Base-by-base conservation (phyloP, 2,888 invertebrate genomes). In the Lamellibrachia columna region DNA sequence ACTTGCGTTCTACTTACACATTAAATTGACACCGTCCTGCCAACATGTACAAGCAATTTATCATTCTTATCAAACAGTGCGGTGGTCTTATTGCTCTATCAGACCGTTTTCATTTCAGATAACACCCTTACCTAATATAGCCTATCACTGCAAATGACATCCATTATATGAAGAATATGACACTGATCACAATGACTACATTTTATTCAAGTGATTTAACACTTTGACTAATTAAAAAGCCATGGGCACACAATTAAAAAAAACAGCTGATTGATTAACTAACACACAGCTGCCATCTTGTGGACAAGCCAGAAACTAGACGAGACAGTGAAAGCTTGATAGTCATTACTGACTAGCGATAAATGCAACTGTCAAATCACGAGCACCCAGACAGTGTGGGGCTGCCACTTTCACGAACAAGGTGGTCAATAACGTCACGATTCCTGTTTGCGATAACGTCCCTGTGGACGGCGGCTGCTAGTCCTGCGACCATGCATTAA, bases 371-470 rank as follows among this genome's bases (percentile, higher is more conserved):
- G 75, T 75, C 75, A 75, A 75, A 75, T 75, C 75, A 75, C 75
- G n/a, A 22, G 22, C 75, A 75, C n/a, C n/a, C 75, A 75, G 75
- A 75, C 75, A 75, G 75, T 75, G 75, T 75, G 40, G 52, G 28
- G 91, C 91, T 91, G 91, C 53, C 55, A 55, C 52, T 52, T 91
- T 91, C 53, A 91, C n/a, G 11, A 55, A 9, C 91, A 91, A 53
- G 91, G 91, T 52, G 53, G 53, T 91, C 52, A 53, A 53, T 40
- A 91, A 53, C 55, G 53, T 91, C 91, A 91, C 91, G 53, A 52
- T 53, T 53, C 53, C 22, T 91, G 91, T 53, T 40, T 91, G 91
- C 11, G 55, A 55, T 91, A 91, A 53, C 53, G 91, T 53, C 91
- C 40, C 53, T 3, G 91, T 4, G 91, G 52, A 53, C n/a, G 15